These are phyloP conservation scores for Pteronotus mesoamericanus DNA, from an alignment of 2,797 vertebrate species.

Conservation along the genomic window DNA sequence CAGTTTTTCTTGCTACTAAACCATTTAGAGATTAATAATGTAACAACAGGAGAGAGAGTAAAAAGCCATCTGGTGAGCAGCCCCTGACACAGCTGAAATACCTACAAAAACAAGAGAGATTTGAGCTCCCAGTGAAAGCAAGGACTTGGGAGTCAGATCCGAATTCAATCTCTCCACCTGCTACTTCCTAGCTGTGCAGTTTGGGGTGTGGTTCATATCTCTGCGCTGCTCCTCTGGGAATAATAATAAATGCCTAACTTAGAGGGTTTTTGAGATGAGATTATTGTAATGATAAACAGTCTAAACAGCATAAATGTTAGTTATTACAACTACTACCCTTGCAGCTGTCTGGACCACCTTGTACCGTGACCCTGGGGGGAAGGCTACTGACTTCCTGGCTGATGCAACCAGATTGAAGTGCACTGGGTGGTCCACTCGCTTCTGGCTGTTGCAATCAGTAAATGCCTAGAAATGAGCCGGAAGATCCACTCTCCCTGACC, in stretches of 20 bases:
- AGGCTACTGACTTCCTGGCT: not conserved
- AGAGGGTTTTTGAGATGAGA: not conserved
- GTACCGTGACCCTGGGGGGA: rapidly evolving
- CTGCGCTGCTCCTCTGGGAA: not conserved
- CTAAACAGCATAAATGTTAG: not conserved
- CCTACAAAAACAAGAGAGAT: slow-evolving; percentile 32
- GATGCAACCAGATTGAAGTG: not conserved
- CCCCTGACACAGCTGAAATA: slow-evolving; percentile 60
- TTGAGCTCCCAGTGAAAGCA: not conserved
- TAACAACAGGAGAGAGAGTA: slow-evolving; percentile 67
- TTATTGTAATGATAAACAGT: not conserved
- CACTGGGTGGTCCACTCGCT: not conserved
- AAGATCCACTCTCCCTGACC: not conserved
- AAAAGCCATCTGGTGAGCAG: slow-evolving; percentile 66
- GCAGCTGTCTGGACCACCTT: not conserved
- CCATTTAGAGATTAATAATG: slow-evolving; percentile 71
- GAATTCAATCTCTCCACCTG: not conserved
- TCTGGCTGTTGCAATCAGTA: not conserved
- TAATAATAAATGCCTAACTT: not conserved
- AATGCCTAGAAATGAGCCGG: not conserved
- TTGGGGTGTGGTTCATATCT: not conserved
- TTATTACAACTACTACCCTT: not conserved
- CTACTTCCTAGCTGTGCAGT: not conserved
- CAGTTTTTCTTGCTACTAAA: slow-evolving; percentile 25
- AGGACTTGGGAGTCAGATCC: not conserved